Evolutionary conservation across 30 jellyfish, hydroid and myxozoan species (phyloP).

Genomic region (Catostylus mosaicus): DNA sequence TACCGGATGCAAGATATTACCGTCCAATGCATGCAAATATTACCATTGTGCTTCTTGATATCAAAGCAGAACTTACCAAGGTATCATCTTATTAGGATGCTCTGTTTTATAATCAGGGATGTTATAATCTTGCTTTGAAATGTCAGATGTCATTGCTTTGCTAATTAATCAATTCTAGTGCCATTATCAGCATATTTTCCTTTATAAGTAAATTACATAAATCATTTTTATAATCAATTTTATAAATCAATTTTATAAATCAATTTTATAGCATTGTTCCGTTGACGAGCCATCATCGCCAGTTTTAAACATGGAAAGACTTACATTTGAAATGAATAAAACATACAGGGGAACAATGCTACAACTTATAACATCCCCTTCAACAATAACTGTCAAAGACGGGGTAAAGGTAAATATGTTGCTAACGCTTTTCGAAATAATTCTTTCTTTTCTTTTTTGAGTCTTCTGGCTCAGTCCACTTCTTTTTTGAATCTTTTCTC

Average conservation of each 20-base stretch:
- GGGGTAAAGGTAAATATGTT: constrained; percentile 81
- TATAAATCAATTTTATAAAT: neutral
- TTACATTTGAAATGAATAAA: constrained; percentile 93
- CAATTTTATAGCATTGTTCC: constrained; percentile 60
- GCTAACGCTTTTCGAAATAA: no score
- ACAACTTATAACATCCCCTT: constrained; percentile 93
- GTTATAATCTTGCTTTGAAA: neutral
- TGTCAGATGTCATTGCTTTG: neutral
- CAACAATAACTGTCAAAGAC: constrained; percentile 75
- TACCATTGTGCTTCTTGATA: constrained; percentile 86
- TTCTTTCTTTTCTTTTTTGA: neutral
- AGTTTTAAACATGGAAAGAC: constrained; percentile 68
- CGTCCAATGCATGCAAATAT: constrained; percentile 93
- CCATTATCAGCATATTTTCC: no score
- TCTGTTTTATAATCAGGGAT: no score
- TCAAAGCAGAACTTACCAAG: constrained; percentile 93
- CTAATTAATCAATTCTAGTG: no score
- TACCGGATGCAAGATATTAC: constrained; percentile 69
- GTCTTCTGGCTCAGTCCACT: no score
- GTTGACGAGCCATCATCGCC: constrained; percentile 82
- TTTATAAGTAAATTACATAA: no score
- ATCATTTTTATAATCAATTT: neutral
- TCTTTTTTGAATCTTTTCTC: no score
- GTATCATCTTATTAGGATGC: constrained; percentile 34
- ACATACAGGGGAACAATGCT: constrained; percentile 90